Evolutionary conservation across 2,888 invertebrate genomes (phyloP), one percentile per base, ranked within the genome.

Genomic region (Chymomyza procnemis): DNA sequence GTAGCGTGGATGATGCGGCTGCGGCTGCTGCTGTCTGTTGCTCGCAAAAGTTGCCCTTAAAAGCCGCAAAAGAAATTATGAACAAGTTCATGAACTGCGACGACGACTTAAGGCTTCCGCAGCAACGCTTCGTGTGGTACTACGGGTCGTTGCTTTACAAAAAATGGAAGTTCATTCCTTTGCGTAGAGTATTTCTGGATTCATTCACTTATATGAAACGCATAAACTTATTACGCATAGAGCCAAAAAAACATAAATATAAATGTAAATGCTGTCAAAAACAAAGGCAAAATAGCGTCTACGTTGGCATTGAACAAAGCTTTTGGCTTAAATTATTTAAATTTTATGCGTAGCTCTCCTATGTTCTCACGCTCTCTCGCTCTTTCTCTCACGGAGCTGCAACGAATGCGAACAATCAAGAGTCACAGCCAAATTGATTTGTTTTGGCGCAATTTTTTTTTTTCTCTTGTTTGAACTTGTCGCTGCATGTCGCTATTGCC

Each of bases 31-130:
- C 6, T 41, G 34, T 41, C 12, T 41, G 34, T 41, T 41, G 34
- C 34, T 41, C 34, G 3, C 34, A 41, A 41, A 26, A 26, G 34
- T 41, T 41, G 34, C 34, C 12, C 34, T 12, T 12, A 41, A 41
- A 26, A 41, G 34, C 34, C 34, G 34, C 34, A 41, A 41, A 26
- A 41, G 19, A 50, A 50, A 19, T 50, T 50, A 19, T 50, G 59
- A 55, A 66, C 61, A 67, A 70, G 85, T 85, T 65, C 69, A 71
- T 69, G 76, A 83, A 80, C 86, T 85, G 76, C 66, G 78, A 78
- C 66, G 78, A 78, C 78, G 78, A 70, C 75, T 66, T 55, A n/a
- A 14, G 50, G 62, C 71, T 34, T 9, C 34, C 50, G 50, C 55
- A 59, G 34, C 34, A 41, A 41, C 34, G 34, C 12, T 41, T n/a